Evolutionary conservation across 2,888 invertebrate genomes (phyloP), one percentile per base, ranked within the genome.

Genomic region (Athalia circularis): DNA sequence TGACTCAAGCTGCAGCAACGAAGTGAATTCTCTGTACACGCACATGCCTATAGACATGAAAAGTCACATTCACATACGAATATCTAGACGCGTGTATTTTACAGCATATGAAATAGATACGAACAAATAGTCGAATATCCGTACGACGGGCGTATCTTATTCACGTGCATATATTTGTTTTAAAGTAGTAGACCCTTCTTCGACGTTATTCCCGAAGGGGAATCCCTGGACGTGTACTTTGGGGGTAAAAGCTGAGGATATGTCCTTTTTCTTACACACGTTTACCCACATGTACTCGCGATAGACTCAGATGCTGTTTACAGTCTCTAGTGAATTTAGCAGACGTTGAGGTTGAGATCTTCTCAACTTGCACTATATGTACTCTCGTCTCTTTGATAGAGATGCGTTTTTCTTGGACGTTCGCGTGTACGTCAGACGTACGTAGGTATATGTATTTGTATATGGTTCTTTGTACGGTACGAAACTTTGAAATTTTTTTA

Each of bases 111-210:
- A 43, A 68, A 68, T 29, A 54, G 68, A 68, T 54, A 68, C 68
- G 68, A 50, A 54, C 43, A 68, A 68, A 68, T 68, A 68, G n/a
- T 29, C 50, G 54, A 15, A 5, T n/a, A 29, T 50, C 52, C 52
- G 68, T 54, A 52, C 54, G 54, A 15, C n/a, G 6, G 45, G 29
- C 13, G 52, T 54, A 68, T 68, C 54, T 43, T 65, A 11, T 54
- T 6, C 52, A 65, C 52, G 7, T 48, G 9, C 8, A 7, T 65
- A 54, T 68, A 68, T 68, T 68, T 54, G 68, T 68, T 68, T 68
- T 54, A 54, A 54, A 68, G 68, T 65, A 48, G 59, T 64, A 64
- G 52, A 68, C 47, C 68, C 68, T 43, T 43, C 68, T 43, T 43
- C 43, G 11, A 8, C 45, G 47, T 68, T 68, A 54, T 68, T 11